These are phyloP conservation scores for Laticauda colubrina DNA, from an alignment of 2,113 vertebrate genomes.

Conservation along the genomic window DNA sequence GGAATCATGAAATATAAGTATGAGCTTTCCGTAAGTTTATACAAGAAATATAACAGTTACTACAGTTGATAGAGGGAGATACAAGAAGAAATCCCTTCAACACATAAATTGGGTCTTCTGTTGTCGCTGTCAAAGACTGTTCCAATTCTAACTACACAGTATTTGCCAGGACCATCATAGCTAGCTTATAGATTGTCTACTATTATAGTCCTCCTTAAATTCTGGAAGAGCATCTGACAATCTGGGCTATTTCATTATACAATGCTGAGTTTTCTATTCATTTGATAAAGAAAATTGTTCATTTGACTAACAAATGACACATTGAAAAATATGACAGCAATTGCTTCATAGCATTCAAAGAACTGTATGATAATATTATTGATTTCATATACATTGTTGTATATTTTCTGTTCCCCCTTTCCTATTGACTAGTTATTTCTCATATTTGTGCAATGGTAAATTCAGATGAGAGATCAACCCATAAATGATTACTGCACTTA, in stretches of 20 bases:
- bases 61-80: neutral
- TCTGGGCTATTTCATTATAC: neutral
- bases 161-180: neutral
- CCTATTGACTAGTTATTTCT: neutral
- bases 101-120: neutral
- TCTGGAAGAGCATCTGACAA: neutral
- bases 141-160: neutral
- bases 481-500: neutral
- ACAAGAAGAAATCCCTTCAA: neutral
- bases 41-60: neutral
- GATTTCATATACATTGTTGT: neutral
- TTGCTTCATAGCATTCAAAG: neutral
- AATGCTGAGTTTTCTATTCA: neutral
- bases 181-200: neutral
- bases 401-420: neutral
- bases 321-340: neutral
- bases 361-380: neutral
- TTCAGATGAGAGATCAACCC: neutral
- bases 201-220: neutral
- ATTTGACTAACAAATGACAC: neutral
- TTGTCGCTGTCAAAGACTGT: neutral
- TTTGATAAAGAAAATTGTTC: neutral
- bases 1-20: neutral
- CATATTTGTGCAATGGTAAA: neutral
- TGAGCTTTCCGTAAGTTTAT: neutral